Evolutionary conservation across 2,113 vertebrate species (phyloP), one percentile per base, ranked within the genome.

Genomic region (Coregonus clupeaformis): DNA sequence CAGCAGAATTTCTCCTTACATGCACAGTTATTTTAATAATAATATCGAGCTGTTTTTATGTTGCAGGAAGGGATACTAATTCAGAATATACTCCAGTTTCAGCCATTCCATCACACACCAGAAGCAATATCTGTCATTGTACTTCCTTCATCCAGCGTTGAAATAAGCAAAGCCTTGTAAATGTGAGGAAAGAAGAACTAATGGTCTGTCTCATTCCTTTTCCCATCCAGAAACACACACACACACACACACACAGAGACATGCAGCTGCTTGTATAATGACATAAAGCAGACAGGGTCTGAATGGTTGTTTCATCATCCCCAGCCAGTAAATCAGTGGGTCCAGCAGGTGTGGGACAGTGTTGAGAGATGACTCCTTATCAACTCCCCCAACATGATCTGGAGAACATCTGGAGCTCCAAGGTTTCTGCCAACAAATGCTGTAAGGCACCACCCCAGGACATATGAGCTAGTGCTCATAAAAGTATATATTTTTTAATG

Each of bases 231-330:
- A 86, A 77, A 27, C 81, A 45, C 60, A 60, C 68, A 68, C 36
- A 69, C 47, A 52, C 47, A 16, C 47, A 16, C 12, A 52, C 47
- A 16, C 47, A 52, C 47, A 5, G 4, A 52, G 3, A 49, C 68
- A 68, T 25, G 69, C 88, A 89, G 88, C 87, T 89, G 88, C 79
- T 74, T 77, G 71, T 60, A 68, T 77, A 71, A 79, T 77, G 81
- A 85, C 76, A 77, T 87, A 87, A 87, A 77, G 72, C 88, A 78
- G 79, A 74, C 49, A 55, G 70, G 74, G 84, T 76, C 72, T 14
- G 69, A 85, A 81, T 84, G 78, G 80, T 76, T 77, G 80, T 86
- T 89, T 89, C 76, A 83, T 86, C 88, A 82, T 85, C 84, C 82
- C 70, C 84, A 86, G 85, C 77, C 73, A 72, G 82, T 85, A 88